phyloP scores from a whole-genome alignment of 2,888 invertebrate species.

The Callinectes sapidus region DNA sequence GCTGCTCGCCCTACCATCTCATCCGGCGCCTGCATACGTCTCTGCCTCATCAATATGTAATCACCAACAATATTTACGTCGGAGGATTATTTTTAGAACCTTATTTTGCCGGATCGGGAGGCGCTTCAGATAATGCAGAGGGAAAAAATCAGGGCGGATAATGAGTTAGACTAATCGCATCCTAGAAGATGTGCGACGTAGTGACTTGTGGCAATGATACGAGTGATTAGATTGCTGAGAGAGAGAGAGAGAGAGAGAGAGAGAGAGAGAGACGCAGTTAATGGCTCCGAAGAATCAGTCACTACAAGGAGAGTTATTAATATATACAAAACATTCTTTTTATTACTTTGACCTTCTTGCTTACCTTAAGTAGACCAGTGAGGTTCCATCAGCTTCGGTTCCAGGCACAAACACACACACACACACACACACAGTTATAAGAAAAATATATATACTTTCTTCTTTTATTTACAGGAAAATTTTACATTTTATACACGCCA shows the following conservation, averaged over 20 bases:
- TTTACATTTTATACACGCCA: constrained; percentile 61
- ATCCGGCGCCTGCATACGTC: not conserved
- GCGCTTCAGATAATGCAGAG: not conserved
- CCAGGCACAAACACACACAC: constrained; percentile 13
- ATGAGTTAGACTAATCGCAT: not conserved
- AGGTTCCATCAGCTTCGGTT: not conserved
- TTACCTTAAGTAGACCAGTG: not conserved
- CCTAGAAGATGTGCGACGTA: not conserved
- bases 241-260: constrained; percentile 28
- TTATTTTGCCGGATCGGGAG: constrained; percentile 17
- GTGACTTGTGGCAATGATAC: not conserved
- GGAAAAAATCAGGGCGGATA: not conserved
- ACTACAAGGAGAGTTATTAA: not conserved
- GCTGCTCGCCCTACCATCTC: not conserved
- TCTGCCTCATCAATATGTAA: not conserved
- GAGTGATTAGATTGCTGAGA: not conserved
- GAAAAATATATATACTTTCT: not conserved
- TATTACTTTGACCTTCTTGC: constrained; percentile 16
- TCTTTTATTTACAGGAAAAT: constrained; percentile 53
- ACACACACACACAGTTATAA: constrained; percentile 12
- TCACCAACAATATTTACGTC: not conserved
- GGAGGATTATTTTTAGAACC: not conserved
- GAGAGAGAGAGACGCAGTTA: constrained; percentile 17
- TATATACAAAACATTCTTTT: not conserved
- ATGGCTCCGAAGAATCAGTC: not conserved